These are phyloP conservation scores for Protomyctophum bolini DNA, from an alignment of 2,113 vertebrate genomes.

Conservation along the genomic window DNA sequence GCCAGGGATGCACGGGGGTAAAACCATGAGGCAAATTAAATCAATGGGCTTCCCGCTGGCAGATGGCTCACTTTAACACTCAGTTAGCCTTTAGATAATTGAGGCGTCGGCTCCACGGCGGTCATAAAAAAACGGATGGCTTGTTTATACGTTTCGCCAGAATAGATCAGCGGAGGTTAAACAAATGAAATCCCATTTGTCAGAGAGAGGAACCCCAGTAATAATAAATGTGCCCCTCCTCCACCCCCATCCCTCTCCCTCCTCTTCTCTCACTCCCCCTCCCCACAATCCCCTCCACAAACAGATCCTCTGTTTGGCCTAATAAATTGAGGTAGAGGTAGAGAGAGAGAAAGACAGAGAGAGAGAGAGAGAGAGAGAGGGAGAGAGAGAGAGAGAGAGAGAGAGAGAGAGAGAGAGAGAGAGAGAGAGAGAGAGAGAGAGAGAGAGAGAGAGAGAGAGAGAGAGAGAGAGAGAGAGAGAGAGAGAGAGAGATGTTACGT, in stretches of 20 bases:
- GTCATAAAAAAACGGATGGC: conserved; percentile 99
- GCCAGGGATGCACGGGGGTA: conserved; percentile 68
- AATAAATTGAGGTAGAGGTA: conserved; percentile 87
- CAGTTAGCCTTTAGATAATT: conserved; percentile 99
- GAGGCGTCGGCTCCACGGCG: conserved; percentile 96
- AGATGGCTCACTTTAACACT: conserved; percentile 99
- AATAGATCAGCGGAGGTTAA: conserved; percentile 99
- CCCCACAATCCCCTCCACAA: conserved; percentile 81
- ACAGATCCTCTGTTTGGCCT: conserved; percentile 96
- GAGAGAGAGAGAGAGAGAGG: conserved; percentile 63
- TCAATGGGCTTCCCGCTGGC: conserved; percentile 97
- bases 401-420: conserved; percentile 54
- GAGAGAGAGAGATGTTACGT: conserved; percentile 83
- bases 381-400: conserved; percentile 36
- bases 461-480: conserved; percentile 48
- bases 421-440: conserved; percentile 61
- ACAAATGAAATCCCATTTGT: conserved; percentile 99
- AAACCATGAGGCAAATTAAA: conserved; percentile 96
- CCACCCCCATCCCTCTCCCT: conserved; percentile 59
- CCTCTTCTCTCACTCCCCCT: conserved; percentile 32
- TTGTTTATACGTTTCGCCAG: conserved; percentile 99
- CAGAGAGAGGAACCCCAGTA: conserved; percentile 81
- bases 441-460: conserved; percentile 45
- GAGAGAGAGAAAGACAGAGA: conserved; percentile 32
- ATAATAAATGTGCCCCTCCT: conserved; percentile 89